Percentiles rank a stretch among this genome's conserved stretches.
These are phyloP conservation scores for Stegana nigrithorax DNA, from an alignment of 2,888 invertebrate species.

Conservation along the genomic window DNA sequence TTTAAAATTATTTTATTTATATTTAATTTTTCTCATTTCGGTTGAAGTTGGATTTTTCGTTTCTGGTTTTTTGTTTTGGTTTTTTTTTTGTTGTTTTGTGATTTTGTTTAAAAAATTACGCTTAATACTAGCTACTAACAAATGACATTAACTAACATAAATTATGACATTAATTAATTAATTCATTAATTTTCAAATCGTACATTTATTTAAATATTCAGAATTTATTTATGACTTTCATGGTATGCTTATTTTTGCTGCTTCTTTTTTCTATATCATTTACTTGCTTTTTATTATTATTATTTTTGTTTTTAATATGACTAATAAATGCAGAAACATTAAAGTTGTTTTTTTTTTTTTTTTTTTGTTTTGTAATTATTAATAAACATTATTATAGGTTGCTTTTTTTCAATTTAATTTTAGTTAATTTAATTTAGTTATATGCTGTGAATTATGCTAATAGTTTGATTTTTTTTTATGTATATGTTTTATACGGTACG, in stretches of 20 bases:
- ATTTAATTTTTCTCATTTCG: conserved; percentile 7
- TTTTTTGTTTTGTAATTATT: conserved; percentile 18
- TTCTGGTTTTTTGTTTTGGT: conserved; percentile 40
- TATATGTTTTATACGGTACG: conserved; percentile 6
- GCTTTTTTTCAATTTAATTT: conserved; percentile 25
- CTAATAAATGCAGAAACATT: conserved; percentile 63
- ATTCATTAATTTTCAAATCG: conserved; percentile 46
- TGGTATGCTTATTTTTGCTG: conserved; percentile 24
- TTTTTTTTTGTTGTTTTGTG: conserved; percentile 36
- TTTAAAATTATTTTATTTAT: conserved; percentile 17
- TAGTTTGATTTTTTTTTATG: conserved; percentile 31
- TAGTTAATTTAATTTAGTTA: conserved; percentile 38
- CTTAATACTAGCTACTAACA: conserved; percentile 58
- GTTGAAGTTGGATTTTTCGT: conserved; percentile 12
- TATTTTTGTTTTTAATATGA: conserved; percentile 37
- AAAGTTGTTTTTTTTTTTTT: conserved; percentile 33
- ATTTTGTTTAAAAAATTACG: conserved; percentile 52
- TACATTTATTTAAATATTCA: conserved; percentile 37
- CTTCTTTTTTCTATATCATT: conserved; percentile 25
- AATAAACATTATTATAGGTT: conserved; percentile 49
- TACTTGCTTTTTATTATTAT: conserved; percentile 11
- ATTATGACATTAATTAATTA: conserved; percentile 44
- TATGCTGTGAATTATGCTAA: conserved; percentile 52
- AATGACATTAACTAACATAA: conserved; percentile 59
- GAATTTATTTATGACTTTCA: conserved; percentile 16